Conservation (phyloP, 2,888 invertebrate species). For the Oligia latruncula region DNA sequence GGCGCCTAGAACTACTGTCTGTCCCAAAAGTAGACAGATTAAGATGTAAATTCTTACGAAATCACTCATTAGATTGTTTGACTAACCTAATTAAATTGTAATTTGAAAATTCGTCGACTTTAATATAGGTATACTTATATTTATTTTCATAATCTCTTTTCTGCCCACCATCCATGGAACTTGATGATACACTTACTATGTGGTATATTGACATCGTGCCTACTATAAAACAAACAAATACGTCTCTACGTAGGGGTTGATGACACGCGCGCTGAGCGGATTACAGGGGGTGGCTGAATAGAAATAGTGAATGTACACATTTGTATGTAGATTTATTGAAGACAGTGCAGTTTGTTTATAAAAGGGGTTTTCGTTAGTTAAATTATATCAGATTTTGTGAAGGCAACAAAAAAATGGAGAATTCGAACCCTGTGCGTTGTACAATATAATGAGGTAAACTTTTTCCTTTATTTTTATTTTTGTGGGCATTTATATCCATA, state of each 20-base stretch:
- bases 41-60: too few relatives aligned
- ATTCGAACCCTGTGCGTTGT: neutral
- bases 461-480: neutral
- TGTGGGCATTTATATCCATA: neutral
- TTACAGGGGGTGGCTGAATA: constrained; percentile 28
- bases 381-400: neutral
- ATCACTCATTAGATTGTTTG: too few relatives aligned
- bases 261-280: constrained; percentile 44
- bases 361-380: neutral
- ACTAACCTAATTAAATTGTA: too few relatives aligned
- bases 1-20: constrained; percentile 20
- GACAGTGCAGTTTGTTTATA: neutral
- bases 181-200: neutral
- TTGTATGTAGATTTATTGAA: constrained; percentile 39
- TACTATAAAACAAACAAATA: constrained; percentile 21
- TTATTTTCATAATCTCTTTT: too few relatives aligned
- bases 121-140: too few relatives aligned
- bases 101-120: too few relatives aligned
- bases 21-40: neutral
- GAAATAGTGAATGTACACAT: constrained; percentile 14
- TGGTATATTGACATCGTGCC: neutral
- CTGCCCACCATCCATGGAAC: neutral
- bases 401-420: too few relatives aligned
- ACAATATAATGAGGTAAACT: neutral
- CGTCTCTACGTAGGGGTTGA: constrained; percentile 32